These are phyloP conservation scores for Caenorhabditis panamensis DNA, from an alignment of 2,888 invertebrate species.

Conservation along the genomic window DNA sequence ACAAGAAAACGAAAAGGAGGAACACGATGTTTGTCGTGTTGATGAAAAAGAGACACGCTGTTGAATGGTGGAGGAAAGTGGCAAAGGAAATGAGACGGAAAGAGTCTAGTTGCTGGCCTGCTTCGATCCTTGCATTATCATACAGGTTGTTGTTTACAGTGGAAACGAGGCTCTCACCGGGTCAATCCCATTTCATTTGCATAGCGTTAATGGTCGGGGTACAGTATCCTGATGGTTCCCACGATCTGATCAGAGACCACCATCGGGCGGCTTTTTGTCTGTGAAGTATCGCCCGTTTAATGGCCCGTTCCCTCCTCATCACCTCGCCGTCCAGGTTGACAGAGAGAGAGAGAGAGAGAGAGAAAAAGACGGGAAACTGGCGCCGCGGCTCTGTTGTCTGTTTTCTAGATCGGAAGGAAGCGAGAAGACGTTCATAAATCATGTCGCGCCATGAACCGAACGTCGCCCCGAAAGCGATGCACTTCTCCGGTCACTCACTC, in stretches of 20 bases:
- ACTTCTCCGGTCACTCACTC: slow-evolving; percentile 13
- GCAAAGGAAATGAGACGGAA: slow-evolving; percentile 3
- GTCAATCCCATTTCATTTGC: slow-evolving; percentile 26
- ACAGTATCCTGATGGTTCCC: slow-evolving; percentile 29
- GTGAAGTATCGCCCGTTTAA: slow-evolving; percentile 12
- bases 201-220: slow-evolving; percentile 24
- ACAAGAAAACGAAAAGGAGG: not conserved
- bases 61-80: not conserved
- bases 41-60: slow-evolving; percentile 1
- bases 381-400: not conserved
- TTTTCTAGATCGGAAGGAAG: not conserved
- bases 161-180: too few species aligned
- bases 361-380: too few species aligned
- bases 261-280: not conserved
- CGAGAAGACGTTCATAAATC: slow-evolving; percentile 18
- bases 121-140: not conserved
- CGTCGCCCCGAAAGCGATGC: not conserved
- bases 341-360: too few species aligned
- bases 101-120: slow-evolving; percentile 8
- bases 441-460: slow-evolving; percentile 2
- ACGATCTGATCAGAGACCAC: slow-evolving; percentile 47
- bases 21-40: not conserved
- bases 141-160: too few species aligned
- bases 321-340: slow-evolving; percentile 12
- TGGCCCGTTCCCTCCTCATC: slow-evolving; percentile 8